Conservation (phyloP, 2,888 invertebrate genomes). For the Thereva nobilitata region DNA sequence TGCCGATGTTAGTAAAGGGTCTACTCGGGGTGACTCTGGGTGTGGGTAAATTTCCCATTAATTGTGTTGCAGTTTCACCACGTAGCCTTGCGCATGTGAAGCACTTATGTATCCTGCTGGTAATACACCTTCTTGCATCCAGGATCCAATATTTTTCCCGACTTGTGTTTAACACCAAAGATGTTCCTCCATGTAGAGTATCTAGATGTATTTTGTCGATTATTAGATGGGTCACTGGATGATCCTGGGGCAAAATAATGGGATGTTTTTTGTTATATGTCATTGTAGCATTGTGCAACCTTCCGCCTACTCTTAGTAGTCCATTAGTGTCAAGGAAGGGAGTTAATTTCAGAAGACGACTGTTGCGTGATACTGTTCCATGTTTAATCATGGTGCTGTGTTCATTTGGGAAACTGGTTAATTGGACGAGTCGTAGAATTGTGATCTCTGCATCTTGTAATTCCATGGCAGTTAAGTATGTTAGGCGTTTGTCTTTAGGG, state of each 20-base stretch:
- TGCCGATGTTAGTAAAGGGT: background rate
- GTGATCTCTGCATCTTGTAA: background rate
- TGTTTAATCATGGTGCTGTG: background rate
- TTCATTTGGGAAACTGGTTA: background rate
- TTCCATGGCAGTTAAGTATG: background rate
- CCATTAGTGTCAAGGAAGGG: background rate
- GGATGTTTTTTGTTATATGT: background rate
- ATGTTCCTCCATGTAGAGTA: conserved; percentile 1
- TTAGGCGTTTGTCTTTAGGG: background rate
- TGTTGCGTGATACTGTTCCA: background rate
- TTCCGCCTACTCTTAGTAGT: background rate
- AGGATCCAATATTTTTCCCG: conserved; percentile 5
- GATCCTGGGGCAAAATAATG: background rate
- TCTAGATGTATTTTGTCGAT: background rate
- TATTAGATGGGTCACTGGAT: background rate
- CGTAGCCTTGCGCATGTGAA: background rate
- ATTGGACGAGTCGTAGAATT: background rate
- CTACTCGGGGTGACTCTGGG: background rate
- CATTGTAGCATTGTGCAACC: background rate
- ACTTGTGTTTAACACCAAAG: background rate
- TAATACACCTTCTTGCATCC: background rate
- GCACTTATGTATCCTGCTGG: background rate
- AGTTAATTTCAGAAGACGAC: background rate
- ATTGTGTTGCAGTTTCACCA: background rate
- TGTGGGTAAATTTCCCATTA: conserved; percentile 5